A percentile compares a stretch with the other conserved stretches of the same genome.
Evolutionary conservation across 1,140 invertebrate species (phyloP).

Genomic region (Solenopsis invicta): DNA sequence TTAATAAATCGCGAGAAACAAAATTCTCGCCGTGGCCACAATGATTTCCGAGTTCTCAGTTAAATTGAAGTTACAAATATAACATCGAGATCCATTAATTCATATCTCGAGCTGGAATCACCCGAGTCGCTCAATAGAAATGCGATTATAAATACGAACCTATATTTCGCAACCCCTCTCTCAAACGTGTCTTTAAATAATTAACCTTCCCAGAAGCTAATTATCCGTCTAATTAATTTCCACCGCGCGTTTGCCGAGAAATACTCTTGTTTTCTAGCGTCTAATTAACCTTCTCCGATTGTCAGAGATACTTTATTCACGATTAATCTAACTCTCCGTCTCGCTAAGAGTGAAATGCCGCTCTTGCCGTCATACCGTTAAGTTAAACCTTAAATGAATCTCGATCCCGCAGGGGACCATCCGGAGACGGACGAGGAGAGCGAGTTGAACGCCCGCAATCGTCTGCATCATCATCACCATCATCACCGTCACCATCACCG

Average conservation of each 20-base stretch:
- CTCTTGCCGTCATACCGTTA: background rate
- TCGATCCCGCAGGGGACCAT: constrained; percentile 80
- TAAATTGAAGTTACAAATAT: background rate
- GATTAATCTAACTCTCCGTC: constrained; percentile 16
- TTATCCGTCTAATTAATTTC: constrained; percentile 65
- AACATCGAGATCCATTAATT: background rate
- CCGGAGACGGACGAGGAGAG: constrained; percentile 88
- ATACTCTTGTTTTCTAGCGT: constrained; percentile 1
- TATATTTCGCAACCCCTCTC: background rate
- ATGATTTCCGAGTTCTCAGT: background rate
- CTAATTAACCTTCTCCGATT: constrained; percentile 36
- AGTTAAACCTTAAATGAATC: constrained; percentile 42
- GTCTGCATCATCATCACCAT: constrained; percentile 79
- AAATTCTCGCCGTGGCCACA: background rate
- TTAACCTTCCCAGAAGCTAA: constrained; percentile 63
- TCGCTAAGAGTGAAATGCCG: constrained; percentile 28
- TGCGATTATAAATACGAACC: background rate
- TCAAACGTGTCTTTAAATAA: constrained; percentile 46
- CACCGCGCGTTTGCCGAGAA: background rate
- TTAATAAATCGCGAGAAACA: background rate
- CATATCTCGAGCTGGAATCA: background rate
- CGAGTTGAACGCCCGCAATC: constrained; percentile 85
- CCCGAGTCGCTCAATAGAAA: background rate
- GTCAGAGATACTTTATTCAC: constrained; percentile 8
- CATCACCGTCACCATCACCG: constrained; percentile 79